Evolutionary conservation across 2,888 invertebrate species (phyloP), one percentile per base, ranked within the genome.

Genomic region (Incurvaria masculella): DNA sequence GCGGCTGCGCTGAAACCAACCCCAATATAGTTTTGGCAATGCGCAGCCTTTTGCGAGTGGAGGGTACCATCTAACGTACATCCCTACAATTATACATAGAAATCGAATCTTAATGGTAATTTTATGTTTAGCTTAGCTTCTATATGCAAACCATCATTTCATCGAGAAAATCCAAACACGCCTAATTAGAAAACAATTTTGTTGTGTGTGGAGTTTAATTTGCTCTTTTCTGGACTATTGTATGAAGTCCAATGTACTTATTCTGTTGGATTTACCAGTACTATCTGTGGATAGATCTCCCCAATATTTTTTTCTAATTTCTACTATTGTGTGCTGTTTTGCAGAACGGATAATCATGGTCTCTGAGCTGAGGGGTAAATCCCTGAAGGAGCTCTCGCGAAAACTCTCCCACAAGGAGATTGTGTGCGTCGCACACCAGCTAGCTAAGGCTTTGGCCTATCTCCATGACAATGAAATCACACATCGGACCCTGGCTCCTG

Each of bases 291-390:
- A 16, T 39, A 17, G 16, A 39, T 39, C 40, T 39, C 40, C 17
- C 17, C 17, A 17, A 10, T 16, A 17, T 39, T 39, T 39, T 39
- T 39, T 39, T 17, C 17, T 39, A 16, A 39, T 10, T 10, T n/a
- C n/a, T n/a, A n/a, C 17, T 23, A 44, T 26, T 8, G 6, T 10
- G 26, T 16, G 17, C 17, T 27, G 8, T 54, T 69, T 82, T 40
- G n/a, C 67, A 90, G 91, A 91, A 69, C 80, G 91, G 61, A 89
- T 89, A 27, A 86, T 93, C 52, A 86, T 92, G 8, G 91, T 94
- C 0, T 86, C 90, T 0, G 93, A 94, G 69, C 88, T 87, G 51
- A 83, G 85, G 61, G 88, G 90, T 2, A 80, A 79, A 54, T 81
- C 87, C 1, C 65, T 92, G 45, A 79, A 81, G 42, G 83, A 85